Evolutionary conservation across 2,888 invertebrate species (phyloP), one percentile per base, ranked within the genome.

Genomic region (Tolmerus cingulatus): DNA sequence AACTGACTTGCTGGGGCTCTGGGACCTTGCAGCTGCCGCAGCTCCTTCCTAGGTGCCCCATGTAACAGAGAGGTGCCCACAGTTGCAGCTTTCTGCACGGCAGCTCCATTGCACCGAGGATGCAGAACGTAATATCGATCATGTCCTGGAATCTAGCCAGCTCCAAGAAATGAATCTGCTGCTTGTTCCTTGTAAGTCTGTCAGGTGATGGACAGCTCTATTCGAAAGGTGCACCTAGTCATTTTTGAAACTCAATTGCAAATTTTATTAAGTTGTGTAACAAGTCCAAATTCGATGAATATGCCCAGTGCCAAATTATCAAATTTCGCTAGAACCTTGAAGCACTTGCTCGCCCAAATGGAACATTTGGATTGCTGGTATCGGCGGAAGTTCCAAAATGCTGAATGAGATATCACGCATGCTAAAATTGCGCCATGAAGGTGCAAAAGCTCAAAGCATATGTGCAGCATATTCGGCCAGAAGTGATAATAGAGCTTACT

Each of bases 81-180:
- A n/a, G 30, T 55, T 81, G 81, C 30, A 51, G 16, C 27, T 66
- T 76, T 76, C 76, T 37, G 81, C 30, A 81, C 37, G 55, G 30
- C 27, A 51, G 23, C 81, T 7, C 16, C 30, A 43, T 46, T 7
- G 55, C 19, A 46, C 43, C 34, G 51, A 27, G 30, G 27, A 81
- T 81, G 81, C 81, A 81, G 81, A 81, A 46, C 66, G 30, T 40
- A 74, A 84, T 66, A 84, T 84, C 84, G 84, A 84, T 84, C 66
- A 57, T 74, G 34, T 46, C 51, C 30, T 84, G 84, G 84, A 34
- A 23, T 5, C 23, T 5, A 66, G 84, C 84, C 84, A 84, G 51
- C 23, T 19, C 23, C 34, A 40, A 66, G 84, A 74, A 84, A 84
- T 66, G 66, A 84, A 84, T 84, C 84, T 84, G 74, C 40, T 84